phyloP scores from a whole-genome alignment of 2,797 vertebrate species.

The Melanotaenia trifasciata region DNA sequence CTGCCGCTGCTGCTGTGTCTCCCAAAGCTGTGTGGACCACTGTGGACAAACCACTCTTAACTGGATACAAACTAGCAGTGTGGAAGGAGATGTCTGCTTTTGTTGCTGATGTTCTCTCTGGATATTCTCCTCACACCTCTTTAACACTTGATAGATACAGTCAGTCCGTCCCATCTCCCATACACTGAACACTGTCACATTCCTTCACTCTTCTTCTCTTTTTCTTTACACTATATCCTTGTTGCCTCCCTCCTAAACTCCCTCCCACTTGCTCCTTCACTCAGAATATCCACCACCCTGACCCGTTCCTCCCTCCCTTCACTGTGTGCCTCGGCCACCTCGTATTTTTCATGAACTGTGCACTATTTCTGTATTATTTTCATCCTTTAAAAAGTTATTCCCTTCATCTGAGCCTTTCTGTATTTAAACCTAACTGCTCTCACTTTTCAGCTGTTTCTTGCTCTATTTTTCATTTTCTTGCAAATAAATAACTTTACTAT shows the following conservation, averaged over 20 bases:
- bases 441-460: conserved; percentile 21
- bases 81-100: conserved; percentile 35
- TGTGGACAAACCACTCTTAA: conserved; percentile 50
- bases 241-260: conserved; percentile 69
- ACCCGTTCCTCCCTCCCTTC: conserved; percentile 28
- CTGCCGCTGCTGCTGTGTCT: conserved; percentile 34
- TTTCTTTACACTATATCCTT: conserved; percentile 62
- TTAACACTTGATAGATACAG: conserved; percentile 52
- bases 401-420: conserved; percentile 13
- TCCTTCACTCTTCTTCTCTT: conserved; percentile 68
- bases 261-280: conserved; percentile 70
- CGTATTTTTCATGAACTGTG: conserved; percentile 35
- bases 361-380: conserved; percentile 30
- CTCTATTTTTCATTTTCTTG: conserved; percentile 32
- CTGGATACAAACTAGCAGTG: conserved; percentile 16
- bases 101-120: conserved; percentile 40
- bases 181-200: conserved; percentile 73
- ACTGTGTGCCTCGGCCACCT: conserved; percentile 36
- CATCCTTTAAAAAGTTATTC: conserved; percentile 19
- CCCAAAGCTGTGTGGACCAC: conserved; percentile 51
- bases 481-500: conserved; percentile 43
- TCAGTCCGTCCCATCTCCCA: conserved; percentile 74
- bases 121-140: conserved; percentile 40
- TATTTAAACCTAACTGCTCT: conserved; percentile 7
- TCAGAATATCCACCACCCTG: conserved; percentile 59